Evolutionary conservation across 2,888 invertebrate genomes (phyloP).

Genomic region (Emmelina monodactyla): DNA sequence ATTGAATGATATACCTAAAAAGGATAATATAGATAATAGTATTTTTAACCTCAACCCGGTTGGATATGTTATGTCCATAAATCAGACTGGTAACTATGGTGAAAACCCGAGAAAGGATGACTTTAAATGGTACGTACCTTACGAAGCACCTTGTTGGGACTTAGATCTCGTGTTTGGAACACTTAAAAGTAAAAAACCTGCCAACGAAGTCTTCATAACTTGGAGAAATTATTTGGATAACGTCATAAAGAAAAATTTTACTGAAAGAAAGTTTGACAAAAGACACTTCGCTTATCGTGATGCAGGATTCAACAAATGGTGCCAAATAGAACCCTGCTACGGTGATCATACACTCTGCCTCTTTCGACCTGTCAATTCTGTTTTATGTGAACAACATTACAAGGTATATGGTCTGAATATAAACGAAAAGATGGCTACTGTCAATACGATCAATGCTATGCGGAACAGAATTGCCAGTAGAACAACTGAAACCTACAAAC

Average conservation of each 20-base stretch:
- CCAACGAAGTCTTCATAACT: not conserved
- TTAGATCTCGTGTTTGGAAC: not conserved
- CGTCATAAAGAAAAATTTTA: not conserved
- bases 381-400: constrained; percentile 31
- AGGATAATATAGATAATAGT: too few species aligned
- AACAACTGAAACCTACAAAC: constrained; percentile 25
- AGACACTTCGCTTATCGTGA: too few species aligned
- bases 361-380: constrained; percentile 28
- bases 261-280: not conserved
- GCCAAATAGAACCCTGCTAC: constrained; percentile 40
- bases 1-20: too few species aligned
- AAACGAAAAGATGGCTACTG: constrained; percentile 30
- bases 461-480: constrained; percentile 46
- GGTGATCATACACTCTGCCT: constrained; percentile 54
- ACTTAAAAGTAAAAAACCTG: not conserved
- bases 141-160: not conserved
- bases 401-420: constrained; percentile 27
- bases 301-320: constrained; percentile 36
- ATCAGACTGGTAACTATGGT: too few species aligned
- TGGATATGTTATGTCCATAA: too few species aligned
- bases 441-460: constrained; percentile 49
- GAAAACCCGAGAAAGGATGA: too few species aligned
- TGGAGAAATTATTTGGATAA: not conserved
- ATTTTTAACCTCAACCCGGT: too few species aligned
- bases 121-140: not conserved